Percentiles rank a stretch among this genome's conserved stretches.
These are phyloP conservation scores for Sander vitreus DNA, from an alignment of 2,113 vertebrate species.

Conservation along the genomic window DNA sequence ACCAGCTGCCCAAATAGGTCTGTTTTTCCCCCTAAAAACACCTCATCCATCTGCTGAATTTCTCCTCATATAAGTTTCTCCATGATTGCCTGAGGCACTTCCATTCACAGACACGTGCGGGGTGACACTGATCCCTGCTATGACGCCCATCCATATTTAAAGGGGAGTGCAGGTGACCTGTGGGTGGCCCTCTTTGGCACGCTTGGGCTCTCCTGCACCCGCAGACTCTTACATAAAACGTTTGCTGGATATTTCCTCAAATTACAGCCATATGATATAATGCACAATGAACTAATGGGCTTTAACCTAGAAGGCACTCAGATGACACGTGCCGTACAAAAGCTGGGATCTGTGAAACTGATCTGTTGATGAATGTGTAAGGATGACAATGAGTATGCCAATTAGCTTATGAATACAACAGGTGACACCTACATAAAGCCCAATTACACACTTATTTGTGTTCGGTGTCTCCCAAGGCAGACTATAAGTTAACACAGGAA, in stretches of 20 bases:
- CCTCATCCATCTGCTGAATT: slow-evolving; percentile 83
- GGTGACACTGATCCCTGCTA: slow-evolving; percentile 79
- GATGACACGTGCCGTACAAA: slow-evolving; percentile 70
- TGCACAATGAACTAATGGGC: slow-evolving; percentile 58
- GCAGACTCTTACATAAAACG: slow-evolving; percentile 48
- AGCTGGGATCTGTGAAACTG: slow-evolving; percentile 68
- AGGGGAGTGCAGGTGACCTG: slow-evolving; percentile 75
- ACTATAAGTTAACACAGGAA: slow-evolving; percentile 47
- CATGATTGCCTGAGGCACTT: slow-evolving; percentile 66
- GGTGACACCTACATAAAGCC: slow-evolving; percentile 78
- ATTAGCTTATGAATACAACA: slow-evolving; percentile 82
- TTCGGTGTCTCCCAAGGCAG: slow-evolving; percentile 50
- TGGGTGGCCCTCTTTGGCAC: slow-evolving; percentile 64
- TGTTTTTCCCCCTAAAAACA: slow-evolving; percentile 73
- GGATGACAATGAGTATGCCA: slow-evolving; percentile 74
- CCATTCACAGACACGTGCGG: slow-evolving; percentile 74
- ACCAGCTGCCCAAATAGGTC: slow-evolving; percentile 75
- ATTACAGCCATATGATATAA: slow-evolving; percentile 82
- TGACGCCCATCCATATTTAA: slow-evolving; percentile 87
- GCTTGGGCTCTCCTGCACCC: slow-evolving; percentile 43
- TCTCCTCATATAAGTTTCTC: slow-evolving; percentile 71
- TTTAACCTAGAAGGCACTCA: slow-evolving; percentile 54
- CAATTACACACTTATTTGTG: slow-evolving; percentile 75
- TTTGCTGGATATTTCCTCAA: slow-evolving; percentile 79
- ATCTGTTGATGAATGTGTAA: slow-evolving; percentile 69